A percentile compares a stretch with the other conserved stretches of the same genome.
phyloP scores from a whole-genome alignment of 2,113 vertebrate species.

The Lepisosteus osseus region DNA sequence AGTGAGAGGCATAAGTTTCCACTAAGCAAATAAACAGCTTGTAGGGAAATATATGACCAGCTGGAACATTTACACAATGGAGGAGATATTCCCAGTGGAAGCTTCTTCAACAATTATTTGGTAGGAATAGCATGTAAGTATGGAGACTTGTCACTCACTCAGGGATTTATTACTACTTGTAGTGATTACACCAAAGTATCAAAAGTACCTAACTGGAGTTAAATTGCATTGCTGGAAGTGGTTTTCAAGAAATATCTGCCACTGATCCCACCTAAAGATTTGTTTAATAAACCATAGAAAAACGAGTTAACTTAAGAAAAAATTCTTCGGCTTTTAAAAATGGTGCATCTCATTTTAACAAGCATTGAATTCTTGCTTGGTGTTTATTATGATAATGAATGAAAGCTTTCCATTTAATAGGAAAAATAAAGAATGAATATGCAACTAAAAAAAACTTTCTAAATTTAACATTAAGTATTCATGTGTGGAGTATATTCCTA shows the following conservation, averaged over 20 bases:
- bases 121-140: slow-evolving; percentile 4
- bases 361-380: no score
- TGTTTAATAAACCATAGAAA: slow-evolving; percentile 12
- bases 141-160: slow-evolving; percentile 3
- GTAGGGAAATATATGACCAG: slow-evolving; percentile 7
- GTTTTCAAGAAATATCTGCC: slow-evolving; percentile 1
- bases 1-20: neutral
- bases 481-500: no score
- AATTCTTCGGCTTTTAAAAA: no score
- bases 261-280: neutral
- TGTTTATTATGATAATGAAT: no score
- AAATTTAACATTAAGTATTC: no score
- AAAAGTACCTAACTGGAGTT: neutral
- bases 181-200: neutral
- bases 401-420: no score
- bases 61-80: slow-evolving; percentile 9
- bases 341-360: no score
- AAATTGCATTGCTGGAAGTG: slow-evolving; percentile 12
- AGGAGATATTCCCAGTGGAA: neutral
- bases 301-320: no score
- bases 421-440: no score
- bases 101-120: slow-evolving; percentile 2
- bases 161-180: neutral
- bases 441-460: no score
- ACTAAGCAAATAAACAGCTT: slow-evolving; percentile 5